phyloP scores from a whole-genome alignment of 53 echinoderm and acorn worm species.

The Apostichopus leukothele region DNA sequence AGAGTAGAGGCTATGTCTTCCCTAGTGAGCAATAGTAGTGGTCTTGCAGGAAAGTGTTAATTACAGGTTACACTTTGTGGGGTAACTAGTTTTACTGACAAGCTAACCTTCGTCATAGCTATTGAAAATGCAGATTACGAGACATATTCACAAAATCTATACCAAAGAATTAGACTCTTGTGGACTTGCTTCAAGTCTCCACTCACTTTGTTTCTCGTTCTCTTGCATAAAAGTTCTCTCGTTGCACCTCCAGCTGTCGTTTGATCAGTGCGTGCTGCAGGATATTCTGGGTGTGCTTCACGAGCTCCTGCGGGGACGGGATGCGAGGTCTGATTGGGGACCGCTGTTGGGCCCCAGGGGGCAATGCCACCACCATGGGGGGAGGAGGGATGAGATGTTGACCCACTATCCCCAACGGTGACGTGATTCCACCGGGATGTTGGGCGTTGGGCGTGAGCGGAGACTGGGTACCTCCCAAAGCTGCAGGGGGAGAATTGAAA shows the following conservation, averaged over 20 bases:
- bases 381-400: conserved; percentile 44
- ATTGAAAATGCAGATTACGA: too few species aligned
- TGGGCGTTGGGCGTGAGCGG: conserved; percentile 62
- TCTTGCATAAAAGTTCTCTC: conserved; percentile 95
- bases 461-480: conserved; percentile 72
- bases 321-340: conserved; percentile 82
- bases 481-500: conserved; percentile 27
- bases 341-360: conserved; percentile 67
- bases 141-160: too few species aligned
- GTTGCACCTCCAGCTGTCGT: conserved; percentile 93
- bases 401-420: conserved; percentile 56
- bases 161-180: too few species aligned
- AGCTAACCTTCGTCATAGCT: too few species aligned
- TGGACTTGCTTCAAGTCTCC: too few species aligned
- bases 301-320: conserved; percentile 97
- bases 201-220: conserved; percentile 49
- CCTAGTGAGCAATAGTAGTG: too few species aligned
- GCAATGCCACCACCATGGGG: conserved; percentile 36
- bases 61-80: too few species aligned
- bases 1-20: too few species aligned
- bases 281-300: conserved; percentile 97
- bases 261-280: conserved; percentile 95
- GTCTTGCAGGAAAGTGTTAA: too few species aligned
- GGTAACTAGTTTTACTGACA: too few species aligned
- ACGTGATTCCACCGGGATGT: conserved; percentile 54